Conservation (phyloP, 2,113 vertebrate genomes). For the Castor canadensis region DNA sequence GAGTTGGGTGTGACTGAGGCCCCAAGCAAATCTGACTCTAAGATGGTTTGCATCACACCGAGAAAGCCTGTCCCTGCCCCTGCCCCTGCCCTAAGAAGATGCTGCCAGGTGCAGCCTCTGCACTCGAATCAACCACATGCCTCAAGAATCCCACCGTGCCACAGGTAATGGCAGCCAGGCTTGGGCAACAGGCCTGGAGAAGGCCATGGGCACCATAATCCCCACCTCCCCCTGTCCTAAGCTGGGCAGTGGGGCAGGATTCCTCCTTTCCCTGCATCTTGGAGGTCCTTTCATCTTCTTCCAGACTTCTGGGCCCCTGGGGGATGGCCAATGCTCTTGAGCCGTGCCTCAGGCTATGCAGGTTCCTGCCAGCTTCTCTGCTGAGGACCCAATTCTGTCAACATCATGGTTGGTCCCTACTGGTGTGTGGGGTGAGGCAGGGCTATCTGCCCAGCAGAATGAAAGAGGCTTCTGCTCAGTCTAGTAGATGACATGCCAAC, state of each 20-base stretch:
- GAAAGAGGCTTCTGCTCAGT: not conserved
- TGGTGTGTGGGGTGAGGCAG: too few species aligned
- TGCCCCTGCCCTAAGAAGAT: rapidly evolving
- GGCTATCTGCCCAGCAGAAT: not conserved
- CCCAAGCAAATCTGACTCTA: not conserved
- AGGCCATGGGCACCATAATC: rapidly evolving
- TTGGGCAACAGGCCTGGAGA: not conserved
- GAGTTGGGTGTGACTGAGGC: not conserved
- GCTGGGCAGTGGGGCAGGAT: not conserved
- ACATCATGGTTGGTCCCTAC: too few species aligned
- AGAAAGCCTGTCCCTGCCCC: not conserved
- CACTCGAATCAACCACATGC: rapidly evolving
- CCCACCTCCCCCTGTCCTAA: not conserved
- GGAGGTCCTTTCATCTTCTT: not conserved
- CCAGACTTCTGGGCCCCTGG: not conserved
- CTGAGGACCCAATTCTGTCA: not conserved
- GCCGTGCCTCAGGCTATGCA: too few species aligned
- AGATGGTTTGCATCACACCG: too few species aligned
- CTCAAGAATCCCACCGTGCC: not conserved
- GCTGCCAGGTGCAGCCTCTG: not conserved
- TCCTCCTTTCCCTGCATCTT: rapidly evolving
- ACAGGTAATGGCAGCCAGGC: too few species aligned
- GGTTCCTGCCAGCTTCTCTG: not conserved
- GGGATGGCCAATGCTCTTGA: not conserved
- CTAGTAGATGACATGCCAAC: not conserved